Base-by-base conservation (phyloP, 2,113 vertebrate genomes). In the Pterocles orientalis region DNA sequence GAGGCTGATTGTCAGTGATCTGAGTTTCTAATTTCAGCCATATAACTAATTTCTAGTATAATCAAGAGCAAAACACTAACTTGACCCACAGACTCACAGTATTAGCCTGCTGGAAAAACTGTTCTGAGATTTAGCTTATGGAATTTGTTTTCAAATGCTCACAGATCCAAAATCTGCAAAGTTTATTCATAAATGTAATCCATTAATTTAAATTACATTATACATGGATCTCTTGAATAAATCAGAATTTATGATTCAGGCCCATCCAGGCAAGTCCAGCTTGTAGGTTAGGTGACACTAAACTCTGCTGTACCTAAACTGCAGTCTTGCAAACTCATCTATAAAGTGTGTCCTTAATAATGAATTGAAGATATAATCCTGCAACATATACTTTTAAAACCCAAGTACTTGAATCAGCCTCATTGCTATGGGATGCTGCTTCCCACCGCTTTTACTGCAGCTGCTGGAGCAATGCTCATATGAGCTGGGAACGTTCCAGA, bases 371-470 rank as follows among this genome's bases (percentile, higher is more conserved):
- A 83, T 24, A 3, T 23, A 94, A 71, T 50, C 78, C 43, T 60
- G 19, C 24, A 73, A 25, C 60, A 81, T 72, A 41, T 26, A 93
- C 65, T 86, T 90, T 69, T 64, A 84, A 90, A 96, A 83, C 26
- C 60, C 31, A 88, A 62, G 9, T 70, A 82, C 85, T 83, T 73
- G 43, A 92, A 75, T 88, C 71, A 83, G 51, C 36, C 72, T 97
- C 80, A 93, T 94, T 95, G 71, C 95, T 93, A 92, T 83, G 82
- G 88, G 92, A 90, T 81, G 92, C 80, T 95, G 86, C 82, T 48
- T 96, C 88, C 90, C 88, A 86, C 69, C 75, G 86, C 90, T 95
- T 93, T 90, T 71, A 86, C 39, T 88, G 86, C 93, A 94, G 93
- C 95, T 95, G 92, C 86, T 84, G 72, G 34, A 90, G 88, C 57